Percentiles rank a stretch among this genome's conserved stretches.
Evolutionary conservation across 2,113 vertebrate species (phyloP).

Genomic region (Peromyscus californicus): DNA sequence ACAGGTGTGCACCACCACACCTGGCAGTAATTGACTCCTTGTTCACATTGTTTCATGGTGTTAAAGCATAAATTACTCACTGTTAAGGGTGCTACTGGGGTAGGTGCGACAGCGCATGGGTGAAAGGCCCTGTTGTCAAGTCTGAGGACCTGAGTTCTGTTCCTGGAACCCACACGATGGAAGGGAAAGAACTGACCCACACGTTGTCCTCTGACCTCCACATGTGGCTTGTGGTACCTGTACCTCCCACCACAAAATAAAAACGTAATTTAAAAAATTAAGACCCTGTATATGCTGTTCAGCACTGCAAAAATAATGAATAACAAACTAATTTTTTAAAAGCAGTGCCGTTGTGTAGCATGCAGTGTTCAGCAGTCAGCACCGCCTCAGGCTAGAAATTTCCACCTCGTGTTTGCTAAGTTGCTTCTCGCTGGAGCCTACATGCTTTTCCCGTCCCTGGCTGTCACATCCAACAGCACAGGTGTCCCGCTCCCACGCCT

Average conservation of each 20-base stretch:
- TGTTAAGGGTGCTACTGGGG: neutral
- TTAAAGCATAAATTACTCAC: neutral
- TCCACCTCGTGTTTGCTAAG: neutral
- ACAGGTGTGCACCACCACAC: neutral
- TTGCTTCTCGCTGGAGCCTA: neutral
- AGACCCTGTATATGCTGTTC: neutral
- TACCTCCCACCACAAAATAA: neutral
- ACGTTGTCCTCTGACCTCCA: neutral
- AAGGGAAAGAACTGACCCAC: neutral
- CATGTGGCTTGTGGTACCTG: no score
- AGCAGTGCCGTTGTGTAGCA: neutral
- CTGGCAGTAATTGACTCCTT: neutral
- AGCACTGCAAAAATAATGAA: neutral
- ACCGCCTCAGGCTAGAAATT: neutral
- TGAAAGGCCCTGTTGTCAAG: neutral
- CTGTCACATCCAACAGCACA: no score
- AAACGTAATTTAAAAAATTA: neutral
- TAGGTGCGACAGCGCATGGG: neutral
- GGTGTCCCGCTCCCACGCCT: neutral
- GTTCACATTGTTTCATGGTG: neutral
- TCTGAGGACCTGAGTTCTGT: neutral
- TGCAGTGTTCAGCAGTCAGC: no score
- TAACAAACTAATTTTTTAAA: neutral
- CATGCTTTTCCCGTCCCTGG: fast-evolving
- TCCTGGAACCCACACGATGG: neutral